Evolutionary conservation across 2,888 invertebrate species (phyloP), one percentile per base, ranked within the genome.

Genomic region (Schizotus pectinicornis): DNA sequence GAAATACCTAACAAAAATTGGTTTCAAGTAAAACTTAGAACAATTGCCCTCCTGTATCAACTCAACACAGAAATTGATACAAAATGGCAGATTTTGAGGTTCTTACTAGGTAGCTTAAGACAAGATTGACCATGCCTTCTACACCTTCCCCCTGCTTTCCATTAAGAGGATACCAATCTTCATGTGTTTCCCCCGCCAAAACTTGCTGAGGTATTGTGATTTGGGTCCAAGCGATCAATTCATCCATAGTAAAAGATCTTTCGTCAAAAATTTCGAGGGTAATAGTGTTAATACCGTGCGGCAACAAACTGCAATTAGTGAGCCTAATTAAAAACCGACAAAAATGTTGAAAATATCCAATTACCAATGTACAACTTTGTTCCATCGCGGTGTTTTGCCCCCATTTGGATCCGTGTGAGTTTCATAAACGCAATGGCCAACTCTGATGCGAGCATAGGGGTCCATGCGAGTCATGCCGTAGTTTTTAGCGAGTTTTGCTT

Each of bases 201-300:
- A 96, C 93, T 53, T 88, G 86, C 47, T 86, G 86, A 0, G 98
- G 95, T 69, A 98, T 93, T 52, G 87, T 86, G 73, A 96, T 88
- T 77, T 94, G 92, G 0, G 93, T 87, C 95, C 95, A 98, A 0
- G 97, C 98, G 67, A 98, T 90, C 59, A 95, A 82, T 80, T 98
- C 97, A 79, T 98, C 98, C 86, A 93, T 91, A 12, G 95, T 94
- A 79, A 98, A 96, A 9, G 96, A 94, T 77, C 95, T 91, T 82
- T 98, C 98, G 81, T 98, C 98, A 79, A 92, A 98, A 65, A 98
- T 91, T 84, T 98, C 98, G 69, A 98, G 76, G 74, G 92, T 93
- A 67, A 98, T 86, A 7, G 90, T 88, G 74, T 91, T 91, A 8
- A 98, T 92, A 39, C 97, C 96, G 65, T 88, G 86, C 0, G 97